Conservation (phyloP, 35 echinoderm and acorn worm genomes). For the Apostichopus japonicus region DNA sequence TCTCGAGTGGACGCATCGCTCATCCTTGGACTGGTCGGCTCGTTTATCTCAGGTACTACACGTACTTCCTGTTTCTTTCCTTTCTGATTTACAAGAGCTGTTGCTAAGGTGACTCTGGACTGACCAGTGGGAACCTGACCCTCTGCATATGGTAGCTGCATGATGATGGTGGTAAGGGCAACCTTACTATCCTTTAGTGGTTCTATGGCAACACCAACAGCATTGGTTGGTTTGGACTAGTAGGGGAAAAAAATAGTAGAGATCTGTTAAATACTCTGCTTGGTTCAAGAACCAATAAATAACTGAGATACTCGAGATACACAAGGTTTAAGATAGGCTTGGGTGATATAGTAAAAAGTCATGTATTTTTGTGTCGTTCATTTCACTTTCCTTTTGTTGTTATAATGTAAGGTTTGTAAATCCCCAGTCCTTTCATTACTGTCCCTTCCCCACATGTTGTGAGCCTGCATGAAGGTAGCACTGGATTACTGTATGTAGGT, state of each 20-base stretch:
- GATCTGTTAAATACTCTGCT: background rate
- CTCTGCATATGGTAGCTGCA: slow-evolving; percentile 54
- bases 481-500: background rate
- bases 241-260: slow-evolving; percentile 9
- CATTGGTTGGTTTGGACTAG: slow-evolving; percentile 33
- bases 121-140: slow-evolving; percentile 43
- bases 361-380: no score
- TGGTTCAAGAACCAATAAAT: background rate
- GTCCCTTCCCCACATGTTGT: no score
- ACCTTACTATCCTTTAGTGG: slow-evolving; percentile 57
- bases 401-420: no score
- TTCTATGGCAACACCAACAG: slow-evolving; percentile 47
- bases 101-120: slow-evolving; percentile 36
- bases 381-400: no score
- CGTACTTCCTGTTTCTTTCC: slow-evolving; percentile 31
- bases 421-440: no score
- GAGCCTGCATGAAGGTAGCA: background rate
- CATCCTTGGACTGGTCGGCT: background rate
- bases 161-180: slow-evolving; percentile 47
- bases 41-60: background rate
- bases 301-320: background rate
- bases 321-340: no score
- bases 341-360: no score
- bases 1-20: background rate
- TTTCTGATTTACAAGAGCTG: slow-evolving; percentile 56